Evolutionary conservation across 2,113 vertebrate genomes (phyloP).

Genomic region (Ciconia boyciana): DNA sequence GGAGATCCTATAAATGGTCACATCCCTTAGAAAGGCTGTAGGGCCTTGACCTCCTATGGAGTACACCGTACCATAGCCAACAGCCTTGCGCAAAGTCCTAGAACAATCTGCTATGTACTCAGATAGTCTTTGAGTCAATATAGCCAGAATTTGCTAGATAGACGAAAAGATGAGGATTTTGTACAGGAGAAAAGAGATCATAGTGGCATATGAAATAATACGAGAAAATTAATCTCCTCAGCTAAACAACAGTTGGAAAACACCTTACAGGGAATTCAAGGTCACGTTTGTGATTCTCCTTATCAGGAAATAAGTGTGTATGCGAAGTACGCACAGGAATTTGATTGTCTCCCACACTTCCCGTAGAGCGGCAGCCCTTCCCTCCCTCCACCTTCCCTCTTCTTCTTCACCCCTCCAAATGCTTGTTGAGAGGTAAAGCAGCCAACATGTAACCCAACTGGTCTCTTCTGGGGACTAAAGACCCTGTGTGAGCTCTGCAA

Average conservation of each 20-base stretch:
- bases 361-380: background rate
- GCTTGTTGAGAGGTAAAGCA: background rate
- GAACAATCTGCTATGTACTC: accelerated
- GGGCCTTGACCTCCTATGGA: background rate
- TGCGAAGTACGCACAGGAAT: background rate
- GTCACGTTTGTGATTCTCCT: background rate
- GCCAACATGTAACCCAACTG: accelerated
- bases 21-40: background rate
- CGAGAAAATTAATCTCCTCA: background rate
- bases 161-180: background rate
- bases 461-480: background rate
- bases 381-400: background rate
- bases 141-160: background rate
- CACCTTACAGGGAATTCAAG: background rate
- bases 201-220: background rate
- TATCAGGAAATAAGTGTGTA: background rate
- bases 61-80: background rate
- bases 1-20: background rate
- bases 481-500: background rate
- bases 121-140: background rate
- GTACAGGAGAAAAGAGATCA: background rate
- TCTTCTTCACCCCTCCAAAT: background rate
- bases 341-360: background rate
- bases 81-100: background rate
- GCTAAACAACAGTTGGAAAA: background rate